Evolutionary conservation across 2,113 vertebrate genomes (phyloP), one percentile per base, ranked within the genome.

Genomic region (Sturnus vulgaris): DNA sequence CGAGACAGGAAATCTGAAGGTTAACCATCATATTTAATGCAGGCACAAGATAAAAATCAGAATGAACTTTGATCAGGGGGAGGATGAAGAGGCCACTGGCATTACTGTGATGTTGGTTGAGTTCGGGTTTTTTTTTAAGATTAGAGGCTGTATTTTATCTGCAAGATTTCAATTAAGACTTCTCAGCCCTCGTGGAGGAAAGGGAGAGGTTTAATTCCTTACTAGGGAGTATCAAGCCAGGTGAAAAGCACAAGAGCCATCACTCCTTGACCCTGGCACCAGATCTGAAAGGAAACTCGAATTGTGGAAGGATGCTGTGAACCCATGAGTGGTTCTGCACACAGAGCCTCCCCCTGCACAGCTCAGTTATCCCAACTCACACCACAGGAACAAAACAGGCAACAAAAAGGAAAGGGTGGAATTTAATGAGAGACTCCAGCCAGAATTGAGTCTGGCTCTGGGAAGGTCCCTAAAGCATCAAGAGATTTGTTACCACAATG

Each of bases 1-100:
- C 2, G 1, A 47, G 79, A 35, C 88, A 92, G 93, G 94, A 96
- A 95, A 95, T 10, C 72, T 90, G 90, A 94, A 94, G 90, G 88
- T 78, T 75, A 90, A 80, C 55, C 71, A 71, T 49, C 47, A 10
- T 3, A 15, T 56, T 90, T 77, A 30, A 91, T 14, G 40, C 1
- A 52, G 7, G 42, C 37, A n/a, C 0, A 3, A 85, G 82, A 86
- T 44, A 75, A 86, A 92, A 92, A 90, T 77, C 86, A 72, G 42
- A 72, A 57, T 25, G 35, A 79, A 78, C 86, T 82, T 76, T 9
- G 2, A 57, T 40, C 53, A 40, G 66, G 30, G 35, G 19, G 73
- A 92, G 82, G 37, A 77, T 9, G 37, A 72, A 46, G 60, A 78
- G 50, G 69, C 52, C 35, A 13, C 3, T 31, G 53, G 44, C 39